Conservation (phyloP, 2,797 vertebrate genomes). For the Acanthornis magna region DNA sequence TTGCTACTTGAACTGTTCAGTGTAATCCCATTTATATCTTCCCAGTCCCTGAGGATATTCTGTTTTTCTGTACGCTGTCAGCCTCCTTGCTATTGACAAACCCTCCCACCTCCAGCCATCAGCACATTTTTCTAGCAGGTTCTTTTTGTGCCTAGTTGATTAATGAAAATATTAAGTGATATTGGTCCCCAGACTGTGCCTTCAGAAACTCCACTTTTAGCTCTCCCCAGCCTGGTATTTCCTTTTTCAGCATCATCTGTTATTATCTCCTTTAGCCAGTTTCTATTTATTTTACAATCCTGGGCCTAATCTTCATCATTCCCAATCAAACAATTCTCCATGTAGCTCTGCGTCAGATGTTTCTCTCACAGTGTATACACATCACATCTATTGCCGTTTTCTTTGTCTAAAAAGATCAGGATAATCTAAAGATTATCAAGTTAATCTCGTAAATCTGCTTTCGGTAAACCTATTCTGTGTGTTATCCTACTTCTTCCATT, state of each 20-base stretch:
- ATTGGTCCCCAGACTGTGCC: constrained; percentile 5
- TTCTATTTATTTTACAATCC: constrained; percentile 30
- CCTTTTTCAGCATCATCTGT: constrained; percentile 25
- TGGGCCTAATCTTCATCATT: constrained; percentile 38
- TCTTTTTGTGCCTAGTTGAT: constrained; percentile 28
- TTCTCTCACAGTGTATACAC: not conserved
- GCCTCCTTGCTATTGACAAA: constrained; percentile 23
- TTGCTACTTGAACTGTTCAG: constrained; percentile 24
- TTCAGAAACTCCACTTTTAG: constrained; percentile 27
- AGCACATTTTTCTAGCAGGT: constrained; percentile 27
- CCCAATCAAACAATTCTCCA: constrained; percentile 13
- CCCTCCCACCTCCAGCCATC: not conserved
- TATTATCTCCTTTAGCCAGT: constrained; percentile 42
- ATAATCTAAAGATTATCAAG: constrained; percentile 64
- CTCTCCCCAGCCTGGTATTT: not conserved
- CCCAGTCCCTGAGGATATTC: not conserved
- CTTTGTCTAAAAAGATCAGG: constrained; percentile 55
- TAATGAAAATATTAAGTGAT: constrained; percentile 55
- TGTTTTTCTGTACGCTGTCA: not conserved
- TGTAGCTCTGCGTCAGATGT: constrained; percentile 29
- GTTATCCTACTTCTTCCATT: constrained; percentile 55
- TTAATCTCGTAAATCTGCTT: constrained; percentile 68
- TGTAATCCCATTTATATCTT: constrained; percentile 39
- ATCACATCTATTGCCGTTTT: constrained; percentile 5
- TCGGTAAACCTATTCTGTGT: constrained; percentile 46